phyloP scores from a whole-genome alignment of 2,888 invertebrate species.

The Acanthopleura granulata region DNA sequence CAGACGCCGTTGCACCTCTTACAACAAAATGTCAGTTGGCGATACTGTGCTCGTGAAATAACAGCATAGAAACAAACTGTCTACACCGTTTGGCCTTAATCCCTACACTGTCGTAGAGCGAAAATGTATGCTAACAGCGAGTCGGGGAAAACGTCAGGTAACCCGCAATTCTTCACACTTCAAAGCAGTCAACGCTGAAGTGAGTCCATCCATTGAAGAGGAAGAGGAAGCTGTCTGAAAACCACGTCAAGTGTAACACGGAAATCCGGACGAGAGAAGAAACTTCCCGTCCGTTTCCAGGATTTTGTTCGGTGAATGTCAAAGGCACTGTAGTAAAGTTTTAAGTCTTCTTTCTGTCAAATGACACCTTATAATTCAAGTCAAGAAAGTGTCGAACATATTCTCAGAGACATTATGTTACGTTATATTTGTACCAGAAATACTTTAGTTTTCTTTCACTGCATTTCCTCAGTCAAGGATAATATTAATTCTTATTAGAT shows the following conservation, averaged over 20 bases:
- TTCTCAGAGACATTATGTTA: too few species aligned
- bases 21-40: not conserved
- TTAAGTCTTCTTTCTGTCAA: too few species aligned
- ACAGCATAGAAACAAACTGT: slow-evolving; percentile 14
- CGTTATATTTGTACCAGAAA: too few species aligned
- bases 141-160: not conserved
- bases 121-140: slow-evolving; percentile 12
- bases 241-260: not conserved
- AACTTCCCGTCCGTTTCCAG: too few species aligned
- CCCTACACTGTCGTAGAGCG: not conserved
- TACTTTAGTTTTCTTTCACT: too few species aligned
- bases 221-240: not conserved
- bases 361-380: too few species aligned
- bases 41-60: slow-evolving; percentile 18
- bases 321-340: too few species aligned
- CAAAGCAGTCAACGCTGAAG: not conserved
- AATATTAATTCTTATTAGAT: too few species aligned
- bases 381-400: too few species aligned
- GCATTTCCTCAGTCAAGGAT: too few species aligned
- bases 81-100: slow-evolving; percentile 7
- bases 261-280: not conserved
- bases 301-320: too few species aligned
- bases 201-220: not conserved
- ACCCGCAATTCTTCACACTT: slow-evolving; percentile 13
- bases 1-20: not conserved